Base-by-base conservation (phyloP, 64 coral and sea anemone species). In the Exaiptasia diaphana region DNA sequence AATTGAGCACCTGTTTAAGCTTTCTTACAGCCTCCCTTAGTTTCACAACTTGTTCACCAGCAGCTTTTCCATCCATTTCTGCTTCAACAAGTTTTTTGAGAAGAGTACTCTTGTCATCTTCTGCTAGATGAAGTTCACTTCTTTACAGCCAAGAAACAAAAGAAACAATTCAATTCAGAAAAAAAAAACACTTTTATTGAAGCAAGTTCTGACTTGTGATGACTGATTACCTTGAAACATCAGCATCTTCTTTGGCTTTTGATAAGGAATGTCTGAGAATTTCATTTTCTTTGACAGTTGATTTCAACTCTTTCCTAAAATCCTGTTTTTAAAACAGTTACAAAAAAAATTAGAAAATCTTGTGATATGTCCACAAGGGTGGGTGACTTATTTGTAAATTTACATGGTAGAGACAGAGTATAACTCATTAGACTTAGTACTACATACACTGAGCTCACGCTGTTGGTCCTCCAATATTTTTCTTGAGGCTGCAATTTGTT, bases 271-370 rank as follows among this genome's bases (percentile, higher is more conserved):
- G 90, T 30, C 85, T 71, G 41, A 99, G 61, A 20, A 83, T 85
- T 75, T 99, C 83, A 81, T 99, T 99, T 75, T 92, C 89, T n/a
- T 88, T 88, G 5, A 99, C 85, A 74, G 95, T 92, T 17, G 74
- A 52, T 80, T 91, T 92, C 23, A 99, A 77, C 59, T 99, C 95
- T 53, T 52, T 82, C 38, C 75, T 91, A 48, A 87, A 99, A 49
- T 91, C 95, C 95, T 99, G 3, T n/a, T n/a, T n/a, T n/a, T n/a
- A n/a, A n/a, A n/a, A n/a, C n/a, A n/a, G n/a, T n/a, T n/a, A n/a
- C 13, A 59, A 85, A 44, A 23, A 37, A 56, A 61, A 56, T 7
- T 24, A 43, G 68, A 3, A 42, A 35, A 80, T n/a, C n/a, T n/a
- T n/a, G n/a, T n/a, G n/a, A n/a, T n/a, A n/a, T n/a, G 18, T n/a